phyloP scores from a whole-genome alignment of 2,888 invertebrate species.

The Ophion ventricosus region DNA sequence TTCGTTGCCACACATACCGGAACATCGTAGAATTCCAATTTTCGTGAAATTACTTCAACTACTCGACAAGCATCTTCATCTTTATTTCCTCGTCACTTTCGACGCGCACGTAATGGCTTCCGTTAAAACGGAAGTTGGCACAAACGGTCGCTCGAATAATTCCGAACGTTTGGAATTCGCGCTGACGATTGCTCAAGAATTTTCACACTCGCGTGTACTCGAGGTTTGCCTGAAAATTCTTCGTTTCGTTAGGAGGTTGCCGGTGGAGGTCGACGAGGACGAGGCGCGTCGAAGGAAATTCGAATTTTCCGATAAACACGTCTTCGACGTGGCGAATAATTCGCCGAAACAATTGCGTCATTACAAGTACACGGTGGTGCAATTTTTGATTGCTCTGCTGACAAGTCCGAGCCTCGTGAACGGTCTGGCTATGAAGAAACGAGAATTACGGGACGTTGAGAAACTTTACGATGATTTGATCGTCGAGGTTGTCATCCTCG shows the following conservation, averaged over 20 bases:
- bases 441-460: constrained; percentile 85
- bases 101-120: constrained; percentile 87
- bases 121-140: constrained; percentile 79
- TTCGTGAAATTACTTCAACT: constrained; percentile 92
- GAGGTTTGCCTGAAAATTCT: constrained; percentile 88
- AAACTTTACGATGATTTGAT: constrained; percentile 88
- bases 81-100: constrained; percentile 89
- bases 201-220: constrained; percentile 87
- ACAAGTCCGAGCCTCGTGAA: constrained; percentile 89
- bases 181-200: constrained; percentile 87
- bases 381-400: constrained; percentile 89
- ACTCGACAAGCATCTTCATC: constrained; percentile 88
- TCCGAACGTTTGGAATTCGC: constrained; percentile 86
- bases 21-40: constrained; percentile 93
- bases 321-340: constrained; percentile 87
- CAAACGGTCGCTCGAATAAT: constrained; percentile 48
- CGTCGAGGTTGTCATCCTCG: constrained; percentile 87
- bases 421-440: constrained; percentile 85
- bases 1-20: constrained; percentile 95
- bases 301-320: constrained; percentile 78
- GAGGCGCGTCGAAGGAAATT: constrained; percentile 79
- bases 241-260: constrained; percentile 87
- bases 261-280: constrained; percentile 85
- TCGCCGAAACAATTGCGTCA: constrained; percentile 91
- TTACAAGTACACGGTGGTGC: constrained; percentile 92